phyloP scores from a whole-genome alignment of 2,797 vertebrate species.

The Crax fasciolata region DNA sequence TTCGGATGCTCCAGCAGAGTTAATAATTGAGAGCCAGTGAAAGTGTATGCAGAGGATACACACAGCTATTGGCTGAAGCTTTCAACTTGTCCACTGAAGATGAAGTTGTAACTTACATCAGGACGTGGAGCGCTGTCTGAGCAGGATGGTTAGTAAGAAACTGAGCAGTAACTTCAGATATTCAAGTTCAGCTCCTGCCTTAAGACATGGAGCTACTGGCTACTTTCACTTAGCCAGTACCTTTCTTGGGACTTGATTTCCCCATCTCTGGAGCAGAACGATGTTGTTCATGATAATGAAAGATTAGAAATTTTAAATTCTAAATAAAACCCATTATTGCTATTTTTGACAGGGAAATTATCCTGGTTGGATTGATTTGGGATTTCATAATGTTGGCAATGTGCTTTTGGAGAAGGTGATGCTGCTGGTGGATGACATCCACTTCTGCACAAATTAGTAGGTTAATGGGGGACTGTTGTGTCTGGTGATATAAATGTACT shows the following conservation, averaged over 20 bases:
- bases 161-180: background rate
- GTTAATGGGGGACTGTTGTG: background rate
- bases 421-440: background rate
- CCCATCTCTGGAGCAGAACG: background rate
- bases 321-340: background rate
- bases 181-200: background rate
- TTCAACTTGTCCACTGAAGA: background rate
- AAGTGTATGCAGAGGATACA: background rate
- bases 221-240: background rate
- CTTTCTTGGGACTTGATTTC: background rate
- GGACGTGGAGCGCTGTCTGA: background rate
- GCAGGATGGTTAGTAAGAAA: background rate
- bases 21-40: background rate
- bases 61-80: background rate
- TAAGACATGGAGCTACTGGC: background rate
- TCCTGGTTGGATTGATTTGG: background rate
- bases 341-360: background rate
- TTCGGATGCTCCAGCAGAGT: slow-evolving; percentile 26
- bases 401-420: background rate
- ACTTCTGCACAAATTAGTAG: background rate
- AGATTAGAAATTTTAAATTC: background rate
- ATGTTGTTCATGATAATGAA: background rate
- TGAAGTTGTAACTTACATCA: background rate
- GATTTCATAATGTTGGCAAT: background rate
- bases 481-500: background rate